Base-by-base conservation (phyloP, 2,113 vertebrate species). In the Aplodontia rufa region DNA sequence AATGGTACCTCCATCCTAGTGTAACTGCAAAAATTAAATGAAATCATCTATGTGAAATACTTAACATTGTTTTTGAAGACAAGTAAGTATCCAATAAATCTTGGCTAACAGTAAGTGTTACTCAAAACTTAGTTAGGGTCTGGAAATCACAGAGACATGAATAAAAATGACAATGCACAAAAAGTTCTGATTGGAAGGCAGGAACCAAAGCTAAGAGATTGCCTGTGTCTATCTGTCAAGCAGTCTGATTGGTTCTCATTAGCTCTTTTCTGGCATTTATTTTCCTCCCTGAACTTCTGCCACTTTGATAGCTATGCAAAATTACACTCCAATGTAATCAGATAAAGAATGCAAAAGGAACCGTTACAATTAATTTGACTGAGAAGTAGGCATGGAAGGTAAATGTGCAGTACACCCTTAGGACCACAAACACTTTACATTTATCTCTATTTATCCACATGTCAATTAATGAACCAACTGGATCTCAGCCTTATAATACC, bases 381-480 rank as follows among this genome's bases (percentile, higher is more conserved):
- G 94, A 91, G 91, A 97, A 97, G 68, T 24, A 89, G 92, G 88
- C 78, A 76, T 49, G 78, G 82, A 84, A 89, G 64, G 87, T 80
- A 96, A 96, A 94, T 0, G 2, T 11, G 28, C 51, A 76, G 42
- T 51, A 86, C 6, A 49, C 96, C 94, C 93, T 81, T 79, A 72
- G 96, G 95, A 97, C 58, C n/a, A 91, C 64, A 96, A 64, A 89
- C 90, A 82, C 45, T 97, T 94, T 81, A 60, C 78, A 95, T 97
- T 97, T 92, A 80, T 97, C 94, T 96, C 81, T 92, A 42, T 95
- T 96, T 96, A 96, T 79, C 64, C 88, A 55, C 68, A 66, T 66
- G 78, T 68, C 94, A 96, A 84, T 97, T 96, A 98, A 93, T 87
- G 88, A 87, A 88, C 82, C 71, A 97, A 93, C 51, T 86, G 64